Evolutionary conservation across 2,797 vertebrate genomes (phyloP).

Genomic region (Xyrichtys novacula): DNA sequence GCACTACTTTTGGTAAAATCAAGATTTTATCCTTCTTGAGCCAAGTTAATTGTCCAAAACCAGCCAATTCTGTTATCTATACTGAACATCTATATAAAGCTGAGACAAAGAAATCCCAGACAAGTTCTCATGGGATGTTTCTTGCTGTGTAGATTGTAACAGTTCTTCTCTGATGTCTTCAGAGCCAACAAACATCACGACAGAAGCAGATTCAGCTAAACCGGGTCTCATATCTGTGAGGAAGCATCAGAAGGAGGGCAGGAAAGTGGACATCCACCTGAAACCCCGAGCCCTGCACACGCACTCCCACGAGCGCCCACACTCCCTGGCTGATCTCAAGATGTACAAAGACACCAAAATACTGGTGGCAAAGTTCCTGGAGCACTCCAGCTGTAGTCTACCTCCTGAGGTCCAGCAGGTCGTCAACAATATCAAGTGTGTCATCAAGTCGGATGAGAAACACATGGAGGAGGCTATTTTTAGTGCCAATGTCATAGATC

Average conservation of each 20-base stretch:
- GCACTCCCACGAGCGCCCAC: constrained; percentile 86
- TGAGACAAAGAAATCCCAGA: not conserved
- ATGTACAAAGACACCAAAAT: constrained; percentile 95
- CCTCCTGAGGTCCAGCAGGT: constrained; percentile 94
- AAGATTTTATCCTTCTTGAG: too few species aligned
- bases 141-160: not conserved
- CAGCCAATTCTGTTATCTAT: not conserved
- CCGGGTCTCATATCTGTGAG: constrained; percentile 66
- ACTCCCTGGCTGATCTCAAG: constrained; percentile 92
- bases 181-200: constrained; percentile 70
- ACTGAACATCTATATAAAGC: not conserved
- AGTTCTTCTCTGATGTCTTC: constrained; percentile 44
- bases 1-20: too few species aligned
- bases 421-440: constrained; percentile 91
- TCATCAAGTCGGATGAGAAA: constrained; percentile 92
- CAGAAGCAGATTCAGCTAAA: constrained; percentile 74
- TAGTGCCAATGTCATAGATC: constrained; percentile 92
- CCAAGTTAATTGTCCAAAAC: not conserved
- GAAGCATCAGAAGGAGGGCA: constrained; percentile 84
- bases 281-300: constrained; percentile 82
- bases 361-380: constrained; percentile 96
- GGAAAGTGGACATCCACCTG: constrained; percentile 80
- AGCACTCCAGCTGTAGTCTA: constrained; percentile 92
- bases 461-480: constrained; percentile 96
- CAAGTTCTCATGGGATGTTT: not conserved